Evolutionary conservation across 2,113 vertebrate species (phyloP), one percentile per base, ranked within the genome.

Genomic region (Dipodomys merriami): DNA sequence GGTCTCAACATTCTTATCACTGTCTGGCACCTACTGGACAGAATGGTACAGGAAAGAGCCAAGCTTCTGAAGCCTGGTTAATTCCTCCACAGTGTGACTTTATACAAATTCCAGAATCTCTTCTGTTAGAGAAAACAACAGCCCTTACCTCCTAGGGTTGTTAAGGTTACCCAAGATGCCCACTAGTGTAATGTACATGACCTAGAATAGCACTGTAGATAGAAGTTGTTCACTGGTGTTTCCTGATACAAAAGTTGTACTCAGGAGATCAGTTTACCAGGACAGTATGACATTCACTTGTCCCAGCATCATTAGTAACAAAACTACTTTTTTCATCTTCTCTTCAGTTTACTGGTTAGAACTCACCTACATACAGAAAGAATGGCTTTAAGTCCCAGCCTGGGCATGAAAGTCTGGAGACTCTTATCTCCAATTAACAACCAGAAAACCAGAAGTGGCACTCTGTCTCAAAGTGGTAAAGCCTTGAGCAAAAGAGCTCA

Each of bases 161-260:
- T 53, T 27, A 83, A 13, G 65, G 33, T 10, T 2, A 57, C 49
- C 83, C 2, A 2, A 53, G 49, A 62, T 27, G 9, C 4, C 29
- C 71, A 2, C 0, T 19, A 25, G n/a, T 67, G 64, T 16, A 88
- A 16, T 0, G 20, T 8, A 5, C 2, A 33, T 1, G 15, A 18
- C 44, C 29, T 39, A 72, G 77, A 57, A 57, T 16, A 33, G 33
- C 60, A 72, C 23, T 35, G 33, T 20, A 71, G 49, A 35, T 29
- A 15, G 79, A 12, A 89, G 25, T n/a, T 7, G 33, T 15, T 3
- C 84, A 74, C 27, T 81, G 30, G 15, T 46, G 78, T 86, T 93
- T 86, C 68, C 68, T 4, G 20, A 74, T 18, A 79, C 33, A 76
- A 79, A 91, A 81, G 68, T 15, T 65, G 72, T 53, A 79, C 60